Evolutionary conservation across 2,888 invertebrate species (phyloP).

Genomic region (Macroteleia sp.): DNA sequence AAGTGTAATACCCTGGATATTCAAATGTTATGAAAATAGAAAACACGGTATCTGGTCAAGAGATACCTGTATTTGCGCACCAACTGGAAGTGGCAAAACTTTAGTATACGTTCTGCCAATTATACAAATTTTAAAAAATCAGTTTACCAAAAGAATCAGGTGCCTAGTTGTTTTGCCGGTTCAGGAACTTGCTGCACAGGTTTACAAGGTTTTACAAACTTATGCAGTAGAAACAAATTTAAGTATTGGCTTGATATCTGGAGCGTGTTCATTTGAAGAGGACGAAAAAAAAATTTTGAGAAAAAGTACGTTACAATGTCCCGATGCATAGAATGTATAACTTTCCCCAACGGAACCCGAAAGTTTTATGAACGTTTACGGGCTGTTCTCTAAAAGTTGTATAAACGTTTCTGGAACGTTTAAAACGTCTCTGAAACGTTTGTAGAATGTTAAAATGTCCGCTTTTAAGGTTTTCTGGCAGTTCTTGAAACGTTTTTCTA

Average conservation of each 20-base stretch:
- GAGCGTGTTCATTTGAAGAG: conserved; percentile 87
- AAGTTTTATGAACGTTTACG: too few relatives aligned
- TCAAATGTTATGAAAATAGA: conserved; percentile 87
- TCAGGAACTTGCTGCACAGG: conserved; percentile 95
- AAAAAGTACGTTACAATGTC: conserved; percentile 68
- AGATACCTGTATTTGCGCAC: conserved; percentile 98
- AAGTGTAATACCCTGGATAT: conserved; percentile 90
- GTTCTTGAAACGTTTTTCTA: too few relatives aligned
- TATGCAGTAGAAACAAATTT: conserved; percentile 89
- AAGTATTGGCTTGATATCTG: conserved; percentile 89
- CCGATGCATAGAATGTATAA: too few relatives aligned
- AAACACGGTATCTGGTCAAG: conserved; percentile 88
- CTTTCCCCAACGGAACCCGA: too few relatives aligned
- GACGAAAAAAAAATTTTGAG: conserved; percentile 86
- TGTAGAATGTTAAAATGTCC: too few relatives aligned
- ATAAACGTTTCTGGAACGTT: too few relatives aligned
- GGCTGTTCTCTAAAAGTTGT: too few relatives aligned
- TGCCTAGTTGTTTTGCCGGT: conserved; percentile 97
- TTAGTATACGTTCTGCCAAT: conserved; percentile 96
- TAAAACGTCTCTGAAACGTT: too few relatives aligned
- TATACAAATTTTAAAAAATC: conserved; percentile 87
- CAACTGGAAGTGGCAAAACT: conserved; percentile 99
- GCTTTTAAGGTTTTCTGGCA: too few relatives aligned
- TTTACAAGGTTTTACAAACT: conserved; percentile 91
- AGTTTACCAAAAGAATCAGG: conserved; percentile 88